Conservation (phyloP, 2,888 invertebrate genomes). For the Tubulanus polymorphus region DNA sequence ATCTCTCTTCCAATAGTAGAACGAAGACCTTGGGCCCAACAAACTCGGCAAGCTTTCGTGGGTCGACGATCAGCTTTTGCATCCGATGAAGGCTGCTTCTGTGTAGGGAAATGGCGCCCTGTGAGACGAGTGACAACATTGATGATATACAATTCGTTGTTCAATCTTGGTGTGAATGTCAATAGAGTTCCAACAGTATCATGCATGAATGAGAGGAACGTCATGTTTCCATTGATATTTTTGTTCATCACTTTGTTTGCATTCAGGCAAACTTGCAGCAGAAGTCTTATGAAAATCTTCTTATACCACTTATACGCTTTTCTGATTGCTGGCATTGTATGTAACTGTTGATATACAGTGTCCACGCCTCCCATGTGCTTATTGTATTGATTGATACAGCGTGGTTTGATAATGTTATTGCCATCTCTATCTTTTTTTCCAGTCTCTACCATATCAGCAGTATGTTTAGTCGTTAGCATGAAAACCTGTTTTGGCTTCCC, state of each 20-base stretch:
- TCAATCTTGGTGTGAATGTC: background rate
- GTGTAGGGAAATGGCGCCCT: background rate
- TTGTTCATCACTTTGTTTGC: background rate
- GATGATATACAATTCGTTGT: background rate
- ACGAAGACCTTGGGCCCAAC: background rate
- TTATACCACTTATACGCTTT: background rate
- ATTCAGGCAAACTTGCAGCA: background rate
- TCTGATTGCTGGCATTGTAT: background rate
- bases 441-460: background rate
- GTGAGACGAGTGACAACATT: background rate
- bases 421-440: background rate
- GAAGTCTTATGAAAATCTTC: background rate
- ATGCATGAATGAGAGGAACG: background rate
- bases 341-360: background rate
- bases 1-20: background rate
- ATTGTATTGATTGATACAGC: background rate
- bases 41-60: background rate
- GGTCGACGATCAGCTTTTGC: background rate
- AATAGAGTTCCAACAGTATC: background rate
- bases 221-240: background rate
- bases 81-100: background rate
- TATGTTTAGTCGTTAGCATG: background rate
- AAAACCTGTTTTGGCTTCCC: background rate
- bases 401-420: background rate
- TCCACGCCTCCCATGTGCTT: background rate